Percentiles rank a stretch among this genome's conserved stretches.
These are phyloP conservation scores for Magallana gigas DNA, from an alignment of 1,140 invertebrate species.

Conservation along the genomic window DNA sequence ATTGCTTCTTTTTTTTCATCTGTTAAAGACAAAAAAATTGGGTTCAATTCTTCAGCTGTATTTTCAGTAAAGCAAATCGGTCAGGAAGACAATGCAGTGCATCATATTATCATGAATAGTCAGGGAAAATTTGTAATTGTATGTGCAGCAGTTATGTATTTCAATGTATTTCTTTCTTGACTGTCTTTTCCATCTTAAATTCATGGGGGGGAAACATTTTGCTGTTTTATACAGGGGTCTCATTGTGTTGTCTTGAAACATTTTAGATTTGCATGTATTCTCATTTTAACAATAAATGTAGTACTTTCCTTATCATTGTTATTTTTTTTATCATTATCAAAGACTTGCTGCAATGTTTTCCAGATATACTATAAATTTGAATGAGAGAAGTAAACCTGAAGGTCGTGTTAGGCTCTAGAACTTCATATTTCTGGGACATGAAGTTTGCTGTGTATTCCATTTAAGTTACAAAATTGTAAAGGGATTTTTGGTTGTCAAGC, in stretches of 20 bases:
- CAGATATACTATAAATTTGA: too few species aligned
- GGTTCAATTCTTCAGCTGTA: too few species aligned
- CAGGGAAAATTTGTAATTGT: not conserved
- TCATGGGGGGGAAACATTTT: too few species aligned
- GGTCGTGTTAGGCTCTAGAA: too few species aligned
- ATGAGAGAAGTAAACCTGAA: too few species aligned
- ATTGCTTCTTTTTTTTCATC: too few species aligned
- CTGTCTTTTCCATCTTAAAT: not conserved
- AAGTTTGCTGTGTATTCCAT: too few species aligned
- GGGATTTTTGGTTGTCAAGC: too few species aligned
- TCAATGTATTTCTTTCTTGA: not conserved
- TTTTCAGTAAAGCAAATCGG: not conserved
- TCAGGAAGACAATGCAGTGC: not conserved
- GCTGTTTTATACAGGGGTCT: not conserved
- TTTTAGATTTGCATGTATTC: not conserved
- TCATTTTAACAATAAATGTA: conserved; percentile 30
- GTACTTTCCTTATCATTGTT: not conserved
- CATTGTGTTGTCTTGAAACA: not conserved
- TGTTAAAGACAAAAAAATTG: too few species aligned
- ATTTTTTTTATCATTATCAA: not conserved
- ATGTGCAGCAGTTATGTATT: not conserved
- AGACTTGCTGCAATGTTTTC: too few species aligned
- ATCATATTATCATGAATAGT: conserved; percentile 17
- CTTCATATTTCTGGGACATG: too few species aligned
- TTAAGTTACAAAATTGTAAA: too few species aligned